Base-by-base conservation (phyloP, 2,888 invertebrate species). In the Dichetophora obliterata region DNA sequence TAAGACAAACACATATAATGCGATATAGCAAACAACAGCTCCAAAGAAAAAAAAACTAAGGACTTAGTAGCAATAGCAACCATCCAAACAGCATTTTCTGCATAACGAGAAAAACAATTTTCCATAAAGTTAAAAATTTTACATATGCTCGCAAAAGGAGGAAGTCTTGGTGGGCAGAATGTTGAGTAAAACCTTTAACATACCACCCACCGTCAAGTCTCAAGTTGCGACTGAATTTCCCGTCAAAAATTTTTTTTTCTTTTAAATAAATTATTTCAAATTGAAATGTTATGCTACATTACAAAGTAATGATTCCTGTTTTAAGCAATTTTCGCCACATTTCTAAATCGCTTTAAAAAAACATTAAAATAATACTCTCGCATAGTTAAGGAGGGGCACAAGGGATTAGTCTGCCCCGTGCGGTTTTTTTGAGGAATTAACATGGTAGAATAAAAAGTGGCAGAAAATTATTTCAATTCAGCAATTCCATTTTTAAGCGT, bases 111-210 rank as follows among this genome's bases (percentile, higher is more conserved):
- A 71, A 79, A 77, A 77, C 76, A 77, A 79, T 76, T 79, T 79
- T 79, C 75, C 79, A 78, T 76, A 79, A 79, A 76, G 72, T 77
- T 79, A 63, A 76, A 79, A 79, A 78, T 75, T 76, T 75, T 59
- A 74, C 66, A 74, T 74, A 74, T 74, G 74, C 54, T 54, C 16
- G 50, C 0, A 22, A 27, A 43, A n/a, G 27, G 19, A 8, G 54
- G 24, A 34, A 19, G 19, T 24, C 1, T 37, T 8, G 27, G 63
- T 8, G 14, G 59, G 48, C 0, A 24, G 43, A 59, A 37, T 31
- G 43, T 52, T 11, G 43, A 54, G 19, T 72, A n/a, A 37, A 31
- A 27, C 16, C 6, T 16, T n/a, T 11, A 68, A 50, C 48, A 68
- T 48, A 24, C 19, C n/a, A 27, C 34, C 63, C 48, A 24, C 16